phyloP scores from a whole-genome alignment of 2,113 vertebrate species.

The Gymnobelideus leadbeateri region DNA sequence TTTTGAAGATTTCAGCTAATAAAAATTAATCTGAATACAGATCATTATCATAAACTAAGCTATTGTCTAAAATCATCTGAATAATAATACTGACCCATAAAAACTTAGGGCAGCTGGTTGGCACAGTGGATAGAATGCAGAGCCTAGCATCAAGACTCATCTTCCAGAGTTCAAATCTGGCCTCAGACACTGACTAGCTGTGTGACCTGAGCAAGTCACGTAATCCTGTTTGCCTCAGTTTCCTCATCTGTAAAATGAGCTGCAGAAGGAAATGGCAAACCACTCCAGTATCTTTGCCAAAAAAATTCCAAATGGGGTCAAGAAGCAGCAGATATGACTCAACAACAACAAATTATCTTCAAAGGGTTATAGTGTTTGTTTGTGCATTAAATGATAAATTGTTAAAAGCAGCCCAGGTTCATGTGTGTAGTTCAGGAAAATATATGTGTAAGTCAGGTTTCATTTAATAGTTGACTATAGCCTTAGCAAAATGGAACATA shows the following conservation, averaged over 20 bases:
- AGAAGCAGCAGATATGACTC: not conserved
- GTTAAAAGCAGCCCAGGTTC: not conserved
- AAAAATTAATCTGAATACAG: too few relatives aligned
- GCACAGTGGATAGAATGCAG: not conserved
- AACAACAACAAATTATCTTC: not conserved
- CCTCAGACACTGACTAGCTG: not conserved
- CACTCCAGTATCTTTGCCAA: not conserved
- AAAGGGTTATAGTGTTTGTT: not conserved
- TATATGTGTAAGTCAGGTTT: not conserved
- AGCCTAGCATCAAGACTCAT: not conserved
- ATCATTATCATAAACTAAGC: too few relatives aligned
- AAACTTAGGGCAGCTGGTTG: too few relatives aligned
- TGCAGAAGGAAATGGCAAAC: not conserved
- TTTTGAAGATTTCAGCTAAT: too few relatives aligned
- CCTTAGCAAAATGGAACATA: not conserved
- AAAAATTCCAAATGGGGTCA: not conserved
- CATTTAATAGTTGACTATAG: not conserved
- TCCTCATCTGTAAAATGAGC: not conserved
- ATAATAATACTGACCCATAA: too few relatives aligned
- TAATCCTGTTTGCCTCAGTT: not conserved
- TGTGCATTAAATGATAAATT: not conserved
- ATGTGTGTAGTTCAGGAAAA: not conserved
- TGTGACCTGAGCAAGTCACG: not conserved
- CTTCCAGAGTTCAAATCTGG: not conserved
- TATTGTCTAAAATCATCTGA: too few relatives aligned